phyloP scores from a whole-genome alignment of 2,888 invertebrate species.

The Gerris lacustris region DNA sequence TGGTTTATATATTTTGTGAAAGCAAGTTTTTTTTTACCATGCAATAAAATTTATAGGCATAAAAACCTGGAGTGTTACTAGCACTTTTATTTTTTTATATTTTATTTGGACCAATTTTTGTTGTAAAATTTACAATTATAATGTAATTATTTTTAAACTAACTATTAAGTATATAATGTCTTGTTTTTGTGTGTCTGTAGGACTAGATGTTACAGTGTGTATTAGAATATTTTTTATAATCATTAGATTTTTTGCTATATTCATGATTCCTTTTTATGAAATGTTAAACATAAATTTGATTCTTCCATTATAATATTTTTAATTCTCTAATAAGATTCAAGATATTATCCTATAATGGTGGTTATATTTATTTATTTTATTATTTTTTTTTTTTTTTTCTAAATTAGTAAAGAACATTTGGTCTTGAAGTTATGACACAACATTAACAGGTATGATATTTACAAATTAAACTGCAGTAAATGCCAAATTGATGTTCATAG shows the following conservation, averaged over 20 bases:
- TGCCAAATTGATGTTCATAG: too few relatives aligned
- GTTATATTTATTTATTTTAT: slow-evolving; percentile 19
- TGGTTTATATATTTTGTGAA: too few relatives aligned
- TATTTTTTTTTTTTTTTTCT: background rate
- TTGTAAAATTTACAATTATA: slow-evolving; percentile 5
- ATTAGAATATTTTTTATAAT: slow-evolving; percentile 30
- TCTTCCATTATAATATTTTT: slow-evolving; percentile 20
- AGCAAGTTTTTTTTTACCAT: too few relatives aligned
- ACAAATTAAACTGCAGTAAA: too few relatives aligned
- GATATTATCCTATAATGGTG: slow-evolving; percentile 11
- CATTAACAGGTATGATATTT: background rate
- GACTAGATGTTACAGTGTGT: slow-evolving; percentile 28
- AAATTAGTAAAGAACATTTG: too few relatives aligned
- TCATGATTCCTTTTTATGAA: slow-evolving; percentile 18
- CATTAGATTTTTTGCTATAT: slow-evolving; percentile 24
- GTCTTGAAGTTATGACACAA: background rate
- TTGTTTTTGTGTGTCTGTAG: slow-evolving; percentile 24
- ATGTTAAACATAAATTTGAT: slow-evolving; percentile 11
- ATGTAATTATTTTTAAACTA: slow-evolving; percentile 4
- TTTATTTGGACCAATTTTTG: slow-evolving; percentile 15
- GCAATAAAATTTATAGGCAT: too few relatives aligned
- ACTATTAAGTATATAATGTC: slow-evolving; percentile 15
- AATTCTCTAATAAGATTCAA: background rate
- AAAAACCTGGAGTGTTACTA: too few relatives aligned
- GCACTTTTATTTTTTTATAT: too few relatives aligned